A percentile compares a stretch with the other conserved stretches of the same genome.
Evolutionary conservation across 2,888 invertebrate species (phyloP).

Genomic region (Clepsis dumicolana): DNA sequence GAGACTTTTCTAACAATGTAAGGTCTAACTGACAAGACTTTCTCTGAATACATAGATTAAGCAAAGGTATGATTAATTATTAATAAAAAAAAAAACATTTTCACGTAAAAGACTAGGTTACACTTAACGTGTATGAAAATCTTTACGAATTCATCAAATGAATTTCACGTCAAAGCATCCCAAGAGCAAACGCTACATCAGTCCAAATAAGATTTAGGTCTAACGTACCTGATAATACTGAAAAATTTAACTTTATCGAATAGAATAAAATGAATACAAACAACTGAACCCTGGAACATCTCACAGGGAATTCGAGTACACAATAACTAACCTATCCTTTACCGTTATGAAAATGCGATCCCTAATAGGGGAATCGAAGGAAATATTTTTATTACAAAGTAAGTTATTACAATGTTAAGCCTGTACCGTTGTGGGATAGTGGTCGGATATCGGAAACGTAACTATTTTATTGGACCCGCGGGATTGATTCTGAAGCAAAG

Average conservation of each 20-base stretch:
- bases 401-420: constrained; percentile 30
- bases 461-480: constrained; percentile 16
- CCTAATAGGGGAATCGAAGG: constrained; percentile 15
- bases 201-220: not conserved
- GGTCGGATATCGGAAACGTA: constrained; percentile 12
- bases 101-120: no score
- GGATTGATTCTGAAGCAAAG: constrained; percentile 23
- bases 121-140: no score
- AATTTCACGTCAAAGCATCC: no score
- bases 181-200: no score
- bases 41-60: no score
- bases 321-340: constrained; percentile 23
- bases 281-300: not conserved
- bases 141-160: no score
- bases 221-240: no score
- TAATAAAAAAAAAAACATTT: no score
- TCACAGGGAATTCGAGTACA: not conserved
- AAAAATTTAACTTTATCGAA: no score
- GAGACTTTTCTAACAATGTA: no score
- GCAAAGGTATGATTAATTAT: no score
- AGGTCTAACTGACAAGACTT: no score
- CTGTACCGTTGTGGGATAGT: constrained; percentile 26
- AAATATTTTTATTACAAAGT: constrained; percentile 29
- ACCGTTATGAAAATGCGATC: constrained; percentile 24
- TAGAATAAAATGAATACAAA: not conserved